Percentiles rank a stretch among this genome's conserved stretches.
Evolutionary conservation across 2,113 vertebrate genomes (phyloP).

Genomic region (Forbesichthys agassizii): DNA sequence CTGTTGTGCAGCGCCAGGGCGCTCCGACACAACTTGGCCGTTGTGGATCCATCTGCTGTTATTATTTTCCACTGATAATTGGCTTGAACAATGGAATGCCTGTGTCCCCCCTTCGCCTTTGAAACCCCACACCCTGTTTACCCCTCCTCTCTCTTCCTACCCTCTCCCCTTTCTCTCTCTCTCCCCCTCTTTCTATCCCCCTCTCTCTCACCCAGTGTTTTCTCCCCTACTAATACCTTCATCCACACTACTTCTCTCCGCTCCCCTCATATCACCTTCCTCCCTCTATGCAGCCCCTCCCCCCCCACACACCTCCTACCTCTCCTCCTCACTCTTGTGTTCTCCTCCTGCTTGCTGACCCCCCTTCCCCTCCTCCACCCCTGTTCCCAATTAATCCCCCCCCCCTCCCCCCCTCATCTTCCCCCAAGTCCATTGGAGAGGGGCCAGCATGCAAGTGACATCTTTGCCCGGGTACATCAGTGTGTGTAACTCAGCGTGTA

Average conservation of each 20-base stretch:
- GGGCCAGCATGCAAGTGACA: slow-evolving; percentile 77
- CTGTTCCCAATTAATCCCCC: neutral
- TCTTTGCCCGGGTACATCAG: slow-evolving; percentile 80
- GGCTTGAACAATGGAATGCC: slow-evolving; percentile 99
- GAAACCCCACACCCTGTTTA: slow-evolving; percentile 91
- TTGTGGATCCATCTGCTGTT: slow-evolving; percentile 99
- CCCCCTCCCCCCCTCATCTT: neutral
- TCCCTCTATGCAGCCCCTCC: neutral
- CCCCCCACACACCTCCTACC: too few species aligned
- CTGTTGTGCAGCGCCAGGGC: slow-evolving; percentile 89
- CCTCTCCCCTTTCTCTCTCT: slow-evolving; percentile 1
- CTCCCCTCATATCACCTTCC: neutral
- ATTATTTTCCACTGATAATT: slow-evolving; percentile 99
- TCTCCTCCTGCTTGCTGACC: slow-evolving; percentile 38
- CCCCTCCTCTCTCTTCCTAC: slow-evolving; percentile 41
- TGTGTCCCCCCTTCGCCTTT: slow-evolving; percentile 92
- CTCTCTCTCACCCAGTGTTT: slow-evolving; percentile 16
- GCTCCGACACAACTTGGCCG: slow-evolving; percentile 90
- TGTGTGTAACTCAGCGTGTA: slow-evolving; percentile 80
- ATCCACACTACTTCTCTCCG: neutral
- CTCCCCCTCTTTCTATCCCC: slow-evolving; percentile 5
- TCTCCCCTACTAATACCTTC: neutral
- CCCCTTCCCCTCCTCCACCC: slow-evolving; percentile 27
- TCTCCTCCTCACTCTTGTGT: slow-evolving; percentile 10
- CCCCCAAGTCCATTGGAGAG: slow-evolving; percentile 68